These are phyloP conservation scores for Drosophila miranda DNA, from an alignment of 1,140 invertebrate species.

Conservation along the genomic window DNA sequence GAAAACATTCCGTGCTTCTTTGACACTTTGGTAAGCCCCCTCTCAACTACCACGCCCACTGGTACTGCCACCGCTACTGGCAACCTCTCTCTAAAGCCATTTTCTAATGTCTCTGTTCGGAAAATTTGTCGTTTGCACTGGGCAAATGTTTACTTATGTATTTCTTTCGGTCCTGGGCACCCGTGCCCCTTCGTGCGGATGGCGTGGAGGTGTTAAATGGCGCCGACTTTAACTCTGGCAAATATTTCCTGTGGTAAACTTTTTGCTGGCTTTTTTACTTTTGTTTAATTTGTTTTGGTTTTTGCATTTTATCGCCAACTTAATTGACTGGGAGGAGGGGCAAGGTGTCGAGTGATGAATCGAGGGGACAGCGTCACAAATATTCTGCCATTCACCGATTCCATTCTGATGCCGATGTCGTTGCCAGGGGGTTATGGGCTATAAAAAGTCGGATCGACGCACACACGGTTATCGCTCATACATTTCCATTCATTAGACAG, in stretches of 20 bases:
- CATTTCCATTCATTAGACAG: conserved; percentile 55
- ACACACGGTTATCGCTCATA: conserved; percentile 61
- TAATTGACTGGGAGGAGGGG: conserved; percentile 50
- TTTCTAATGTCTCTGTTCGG: conserved; percentile 26
- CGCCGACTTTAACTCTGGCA: conserved; percentile 13
- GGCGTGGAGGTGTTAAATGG: conserved; percentile 24
- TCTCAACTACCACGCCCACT: neutral
- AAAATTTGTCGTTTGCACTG: conserved; percentile 44
- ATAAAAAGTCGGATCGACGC: conserved; percentile 51
- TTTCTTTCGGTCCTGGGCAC: conserved; percentile 19
- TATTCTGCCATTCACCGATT: conserved; percentile 47
- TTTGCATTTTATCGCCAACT: conserved; percentile 55
- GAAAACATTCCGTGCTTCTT: conserved; percentile 19
- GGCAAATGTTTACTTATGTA: conserved; percentile 57
- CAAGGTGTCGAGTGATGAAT: conserved; percentile 34
- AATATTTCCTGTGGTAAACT: conserved; percentile 20
- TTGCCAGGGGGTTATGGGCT: conserved; percentile 48
- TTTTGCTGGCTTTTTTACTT: conserved; percentile 27
- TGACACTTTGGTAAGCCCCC: conserved; percentile 8
- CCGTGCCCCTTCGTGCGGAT: neutral
- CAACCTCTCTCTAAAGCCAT: conserved; percentile 2
- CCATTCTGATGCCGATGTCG: conserved; percentile 21
- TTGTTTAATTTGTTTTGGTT: conserved; percentile 57
- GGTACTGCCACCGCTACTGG: conserved; percentile 4
- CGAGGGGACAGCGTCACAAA: conserved; percentile 41